Conservation (phyloP, 2,888 invertebrate genomes). For the Cyclophora albipunctata region DNA sequence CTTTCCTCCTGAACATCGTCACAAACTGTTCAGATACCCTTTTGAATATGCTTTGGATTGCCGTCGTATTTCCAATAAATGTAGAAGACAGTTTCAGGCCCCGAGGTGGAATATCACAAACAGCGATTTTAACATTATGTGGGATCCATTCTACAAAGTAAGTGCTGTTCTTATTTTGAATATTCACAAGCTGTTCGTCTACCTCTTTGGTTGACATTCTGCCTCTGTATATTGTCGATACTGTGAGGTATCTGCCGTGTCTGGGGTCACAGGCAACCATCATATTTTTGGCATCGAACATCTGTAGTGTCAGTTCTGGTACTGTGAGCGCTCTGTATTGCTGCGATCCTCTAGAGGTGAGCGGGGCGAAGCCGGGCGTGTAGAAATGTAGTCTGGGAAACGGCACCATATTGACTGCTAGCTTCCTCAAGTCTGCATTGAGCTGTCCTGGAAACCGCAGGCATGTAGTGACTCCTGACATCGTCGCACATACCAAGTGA, state of each 20-base stretch:
- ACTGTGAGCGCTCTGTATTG: too few relatives aligned
- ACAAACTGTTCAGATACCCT: conserved; percentile 82
- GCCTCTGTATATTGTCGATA: too few relatives aligned
- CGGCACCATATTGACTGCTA: conserved; percentile 74
- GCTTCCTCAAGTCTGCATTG: conserved; percentile 62
- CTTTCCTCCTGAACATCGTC: too few relatives aligned
- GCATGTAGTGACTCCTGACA: conserved; percentile 91
- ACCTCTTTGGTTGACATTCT: too few relatives aligned
- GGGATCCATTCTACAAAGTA: conserved; percentile 90
- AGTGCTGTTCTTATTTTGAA: conserved; percentile 85
- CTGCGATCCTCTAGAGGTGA: conserved; percentile 80
- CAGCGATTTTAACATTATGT: conserved; percentile 85
- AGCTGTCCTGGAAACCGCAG: conserved; percentile 78
- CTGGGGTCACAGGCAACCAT: too few relatives aligned
- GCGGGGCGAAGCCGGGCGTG: conserved; percentile 77
- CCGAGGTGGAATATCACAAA: conserved; percentile 85
- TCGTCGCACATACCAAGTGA: conserved; percentile 87
- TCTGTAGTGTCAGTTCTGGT: too few relatives aligned
- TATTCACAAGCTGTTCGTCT: conserved; percentile 56
- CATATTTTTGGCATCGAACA: too few relatives aligned
- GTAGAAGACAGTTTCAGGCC: conserved; percentile 91
- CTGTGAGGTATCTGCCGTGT: too few relatives aligned
- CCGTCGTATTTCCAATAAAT: conserved; percentile 90
- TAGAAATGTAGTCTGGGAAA: conserved; percentile 79
- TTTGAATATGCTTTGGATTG: conserved; percentile 91